Evolutionary conservation across 1,140 invertebrate genomes (phyloP).

Genomic region (Drosophila chauvacae): DNA sequence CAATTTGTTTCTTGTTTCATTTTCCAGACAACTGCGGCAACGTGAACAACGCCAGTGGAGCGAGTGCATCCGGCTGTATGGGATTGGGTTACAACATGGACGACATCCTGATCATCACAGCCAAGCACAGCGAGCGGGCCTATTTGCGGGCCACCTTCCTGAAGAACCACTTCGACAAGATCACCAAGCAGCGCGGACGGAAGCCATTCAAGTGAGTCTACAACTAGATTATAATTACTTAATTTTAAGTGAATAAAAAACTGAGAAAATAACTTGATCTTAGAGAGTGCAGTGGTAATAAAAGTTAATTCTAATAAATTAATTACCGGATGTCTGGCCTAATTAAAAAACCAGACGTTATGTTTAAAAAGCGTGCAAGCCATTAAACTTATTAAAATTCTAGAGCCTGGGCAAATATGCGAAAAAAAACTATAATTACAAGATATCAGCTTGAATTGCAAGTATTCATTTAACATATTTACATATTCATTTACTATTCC

Average conservation of each 20-base stretch:
- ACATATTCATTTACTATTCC: not conserved
- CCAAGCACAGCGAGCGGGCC: conserved; percentile 90
- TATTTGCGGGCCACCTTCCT: conserved; percentile 92
- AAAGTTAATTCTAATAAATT: not conserved
- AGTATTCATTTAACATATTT: not conserved
- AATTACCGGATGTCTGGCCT: conserved; percentile 8
- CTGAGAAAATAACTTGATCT: not conserved
- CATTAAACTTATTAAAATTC: conserved; percentile 1
- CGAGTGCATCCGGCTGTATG: conserved; percentile 59
- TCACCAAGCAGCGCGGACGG: conserved; percentile 90
- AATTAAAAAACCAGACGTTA: not conserved
- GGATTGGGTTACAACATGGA: conserved; percentile 87
- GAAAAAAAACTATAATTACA: not conserved
- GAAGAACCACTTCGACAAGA: conserved; percentile 91
- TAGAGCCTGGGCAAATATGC: not conserved
- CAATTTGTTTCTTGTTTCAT: conserved; percentile 58
- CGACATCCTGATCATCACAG: conserved; percentile 91
- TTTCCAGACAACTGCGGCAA: conserved; percentile 84
- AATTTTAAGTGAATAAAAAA: not conserved
- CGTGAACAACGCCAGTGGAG: conserved; percentile 75
- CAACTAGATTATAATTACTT: not conserved
- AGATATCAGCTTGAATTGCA: not conserved
- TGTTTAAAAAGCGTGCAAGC: not conserved
- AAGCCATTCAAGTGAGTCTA: conserved; percentile 89
- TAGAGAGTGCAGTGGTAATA: not conserved